Base-by-base conservation (phyloP, 1,140 invertebrate genomes). In the Zaprionus nigranus region DNA sequence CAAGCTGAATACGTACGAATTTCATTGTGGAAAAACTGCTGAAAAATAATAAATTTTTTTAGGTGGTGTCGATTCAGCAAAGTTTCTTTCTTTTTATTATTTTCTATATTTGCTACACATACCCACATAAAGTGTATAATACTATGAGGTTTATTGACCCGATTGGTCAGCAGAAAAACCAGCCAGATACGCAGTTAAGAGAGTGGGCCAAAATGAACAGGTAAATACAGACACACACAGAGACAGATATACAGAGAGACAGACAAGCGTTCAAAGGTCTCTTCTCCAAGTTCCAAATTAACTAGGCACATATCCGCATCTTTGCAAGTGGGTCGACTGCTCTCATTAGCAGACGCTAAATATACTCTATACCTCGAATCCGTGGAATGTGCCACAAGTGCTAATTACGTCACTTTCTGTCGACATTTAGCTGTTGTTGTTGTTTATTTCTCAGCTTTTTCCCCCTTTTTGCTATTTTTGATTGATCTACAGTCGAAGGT, bases 401-500 rank as follows among this genome's bases (percentile, higher is more conserved):
- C 68, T 76, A 76, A 76, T 76, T 76, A 61, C 74, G 74, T 76
- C 74, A 76, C 68, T 76, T 72, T 65, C 24, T 58, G 22, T 53
- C 36, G 30, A 24, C 20, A 17, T 4, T 34, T 66, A 36, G 30
- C 15, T 38, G 40, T 22, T 26, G 26, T 26, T 26, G 54, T 20
- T 28, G 22, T 43, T 34, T 62, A 30, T 74, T 30, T 60, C 26
- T 61, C 20, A 68, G 66, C 59, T 82, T 73, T 84, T 84, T 81
- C 28, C 46, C 43, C 22, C 5, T 43, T 40, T 60, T 22, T 51
- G 12, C 11, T 20, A 9, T 43, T 80, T 87, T 87, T 87, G 83
- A 87, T 87, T 87, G 83, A 87, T 88, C 83, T 87, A 90, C 84
- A 84, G 85, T 69, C 81, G 84, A 88, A 88, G 84, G 84, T 80